Conservation (phyloP, 2,113 vertebrate genomes). For the Nycticorax nycticorax region DNA sequence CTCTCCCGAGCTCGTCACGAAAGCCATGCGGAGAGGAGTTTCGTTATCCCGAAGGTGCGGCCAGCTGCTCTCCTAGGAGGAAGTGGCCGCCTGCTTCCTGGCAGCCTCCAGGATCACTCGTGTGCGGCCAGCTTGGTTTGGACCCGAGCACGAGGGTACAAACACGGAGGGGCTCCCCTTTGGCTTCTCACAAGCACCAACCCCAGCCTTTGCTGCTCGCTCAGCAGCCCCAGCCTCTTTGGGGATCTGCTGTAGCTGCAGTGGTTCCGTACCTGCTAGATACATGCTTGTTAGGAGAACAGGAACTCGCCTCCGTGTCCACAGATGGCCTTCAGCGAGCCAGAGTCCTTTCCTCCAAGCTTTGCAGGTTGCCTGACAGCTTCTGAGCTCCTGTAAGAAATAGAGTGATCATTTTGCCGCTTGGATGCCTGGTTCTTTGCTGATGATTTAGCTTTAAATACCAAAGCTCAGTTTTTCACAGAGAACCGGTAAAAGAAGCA, state of each 20-base stretch:
- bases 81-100: slow-evolving; percentile 11
- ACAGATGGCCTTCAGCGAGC: background rate
- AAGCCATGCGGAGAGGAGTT: background rate
- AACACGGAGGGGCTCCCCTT: background rate
- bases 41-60: background rate
- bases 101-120: background rate
- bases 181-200: background rate
- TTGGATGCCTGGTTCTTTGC: background rate
- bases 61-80: background rate
- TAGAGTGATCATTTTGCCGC: fast-evolving
- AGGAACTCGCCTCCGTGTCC: background rate
- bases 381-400: background rate
- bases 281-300: fast-evolving
- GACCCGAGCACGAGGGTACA: background rate
- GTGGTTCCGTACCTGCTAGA: background rate
- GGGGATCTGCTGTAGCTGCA: background rate
- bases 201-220: no score
- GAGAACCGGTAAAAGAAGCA: background rate
- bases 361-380: background rate
- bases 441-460: background rate
- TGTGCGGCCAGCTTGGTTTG: background rate
- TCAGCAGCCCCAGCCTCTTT: background rate
- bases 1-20: background rate
- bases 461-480: background rate
- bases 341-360: background rate